Evolutionary conservation across 2,113 vertebrate species (phyloP), one percentile per base, ranked within the genome.

Genomic region (Brienomyrus longianalis): DNA sequence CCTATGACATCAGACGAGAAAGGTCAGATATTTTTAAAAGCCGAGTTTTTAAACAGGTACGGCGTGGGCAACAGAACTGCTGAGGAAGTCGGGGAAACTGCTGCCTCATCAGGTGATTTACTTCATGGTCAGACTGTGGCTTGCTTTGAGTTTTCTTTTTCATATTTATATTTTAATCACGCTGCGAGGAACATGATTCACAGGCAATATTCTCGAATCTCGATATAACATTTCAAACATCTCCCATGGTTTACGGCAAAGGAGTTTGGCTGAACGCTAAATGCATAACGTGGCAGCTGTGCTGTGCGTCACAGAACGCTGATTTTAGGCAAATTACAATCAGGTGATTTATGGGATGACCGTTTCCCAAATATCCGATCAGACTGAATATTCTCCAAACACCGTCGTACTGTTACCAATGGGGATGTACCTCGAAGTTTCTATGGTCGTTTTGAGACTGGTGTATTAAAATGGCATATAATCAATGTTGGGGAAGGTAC

Each of bases 41-140:
- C 19, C 27, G 35, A 3, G 15, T 47, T 83, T 19, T 39, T 15
- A 83, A 89, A 80, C 88, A 88, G 70, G 88, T 89, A 89, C 3
- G 6, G 21, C 7, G 86, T 62, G 87, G 87, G 87, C 35, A 47
- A 35, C 35, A 47, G 56, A 23, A 66, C 19, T n/a, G 87, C 87
- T 47, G 56, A 88, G 56, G 19, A 27, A 2, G n/a, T 56, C 9
- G 3, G 56, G 31, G 27, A 88, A 66, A 5, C 15, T 47, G 56
- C 87, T n/a, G 56, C 10, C 23, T 66, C 87, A 66, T 66, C 56
- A 66, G 87, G 39, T 62, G 56, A 66, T 88, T 88, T 45, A 88
- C 56, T 7, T 51, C 39, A 51, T n/a, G 87, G 87, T 66, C 87
- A 51, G 35, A 47, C 15, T 23, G 86, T 11, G 56, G 87, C 52